phyloP scores from a whole-genome alignment of 2,888 invertebrate species.

The Rapana venosa region DNA sequence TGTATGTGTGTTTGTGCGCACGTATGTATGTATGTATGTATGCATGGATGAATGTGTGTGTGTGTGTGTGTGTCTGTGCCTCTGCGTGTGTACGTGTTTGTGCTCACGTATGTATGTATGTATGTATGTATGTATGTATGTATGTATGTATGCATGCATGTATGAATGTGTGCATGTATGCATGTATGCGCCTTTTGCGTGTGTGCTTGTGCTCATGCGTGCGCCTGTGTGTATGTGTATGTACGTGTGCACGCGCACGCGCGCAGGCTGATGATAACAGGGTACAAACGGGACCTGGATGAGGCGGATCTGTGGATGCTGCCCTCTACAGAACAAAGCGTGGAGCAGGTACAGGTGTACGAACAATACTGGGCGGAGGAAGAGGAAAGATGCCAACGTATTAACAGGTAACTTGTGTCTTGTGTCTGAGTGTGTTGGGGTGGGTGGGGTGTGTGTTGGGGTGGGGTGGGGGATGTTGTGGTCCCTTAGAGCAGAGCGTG shows the following conservation, averaged over 20 bases:
- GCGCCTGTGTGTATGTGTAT: not conserved
- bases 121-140: too few relatives aligned
- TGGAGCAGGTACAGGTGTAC: conserved; percentile 55
- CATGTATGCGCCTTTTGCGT: not conserved
- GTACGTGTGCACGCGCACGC: too few relatives aligned
- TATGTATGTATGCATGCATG: too few relatives aligned
- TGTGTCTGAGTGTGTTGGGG: not conserved
- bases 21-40: too few relatives aligned
- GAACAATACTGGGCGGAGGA: conserved; percentile 54
- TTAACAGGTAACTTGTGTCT: conserved; percentile 28
- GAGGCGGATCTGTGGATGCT: conserved; percentile 47
- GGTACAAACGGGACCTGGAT: conserved; percentile 46
- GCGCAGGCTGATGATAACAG: conserved; percentile 39
- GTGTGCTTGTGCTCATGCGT: too few relatives aligned
- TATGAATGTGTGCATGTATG: too few relatives aligned
- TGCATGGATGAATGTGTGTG: too few relatives aligned
- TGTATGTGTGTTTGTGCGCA: too few relatives aligned
- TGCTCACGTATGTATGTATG: not conserved
- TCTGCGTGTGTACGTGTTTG: too few relatives aligned
- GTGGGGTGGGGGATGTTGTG: too few relatives aligned
- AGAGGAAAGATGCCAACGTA: conserved; percentile 44
- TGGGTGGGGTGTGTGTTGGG: too few relatives aligned
- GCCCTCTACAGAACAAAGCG: conserved; percentile 13
- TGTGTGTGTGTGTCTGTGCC: too few relatives aligned
- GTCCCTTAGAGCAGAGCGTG: conserved; percentile 25